Evolutionary conservation across 2,113 vertebrate genomes (phyloP), one percentile per base, ranked within the genome.

Genomic region (Scomber colias): DNA sequence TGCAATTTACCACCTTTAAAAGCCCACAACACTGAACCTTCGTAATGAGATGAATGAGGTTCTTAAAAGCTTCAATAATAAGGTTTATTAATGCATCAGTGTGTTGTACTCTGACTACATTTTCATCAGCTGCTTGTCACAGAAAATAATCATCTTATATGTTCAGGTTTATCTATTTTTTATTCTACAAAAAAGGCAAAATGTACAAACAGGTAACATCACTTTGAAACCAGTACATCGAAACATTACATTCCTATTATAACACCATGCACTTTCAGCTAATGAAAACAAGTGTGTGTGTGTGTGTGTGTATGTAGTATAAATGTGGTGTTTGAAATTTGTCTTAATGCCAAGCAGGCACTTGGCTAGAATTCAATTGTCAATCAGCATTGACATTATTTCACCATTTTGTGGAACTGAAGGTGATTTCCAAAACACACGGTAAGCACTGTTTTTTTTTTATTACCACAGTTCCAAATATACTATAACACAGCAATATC

Each of bases 171-270:
- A 46, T 83, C 82, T 35, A 35, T 71, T 90, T 92, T 92, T 91
- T 93, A 95, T 93, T 85, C 45, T 87, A 87, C 56, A 92, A 96
- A 95, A 81, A 90, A 87, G 90, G 90, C 92, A 95, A 89, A 85
- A 91, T 90, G 82, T 96, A 96, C 95, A 96, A 96, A 97, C 89
- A 93, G 90, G 81, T 90, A 91, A 90, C 89, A 92, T 90, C 91
- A 93, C 90, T 91, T 87, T 72, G 77, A 89, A 93, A 94, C 92
- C 81, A 81, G 87, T 87, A 96, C 91, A 95, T 84, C 92, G 81
- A 94, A 75, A 92, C 87, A 92, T 91, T 91, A 93, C 89, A 94
- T 92, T 90, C 87, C 91, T 89, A 92, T 90, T 89, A 85, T 84
- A 86, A 89, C 77, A 89, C 69, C 92, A 93, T 93, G 92, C 92